A percentile compares a stretch with the other conserved stretches of the same genome.
These are phyloP conservation scores for Catamblyrhynchus diadema DNA, from an alignment of 2,797 vertebrate genomes.

Conservation along the genomic window DNA sequence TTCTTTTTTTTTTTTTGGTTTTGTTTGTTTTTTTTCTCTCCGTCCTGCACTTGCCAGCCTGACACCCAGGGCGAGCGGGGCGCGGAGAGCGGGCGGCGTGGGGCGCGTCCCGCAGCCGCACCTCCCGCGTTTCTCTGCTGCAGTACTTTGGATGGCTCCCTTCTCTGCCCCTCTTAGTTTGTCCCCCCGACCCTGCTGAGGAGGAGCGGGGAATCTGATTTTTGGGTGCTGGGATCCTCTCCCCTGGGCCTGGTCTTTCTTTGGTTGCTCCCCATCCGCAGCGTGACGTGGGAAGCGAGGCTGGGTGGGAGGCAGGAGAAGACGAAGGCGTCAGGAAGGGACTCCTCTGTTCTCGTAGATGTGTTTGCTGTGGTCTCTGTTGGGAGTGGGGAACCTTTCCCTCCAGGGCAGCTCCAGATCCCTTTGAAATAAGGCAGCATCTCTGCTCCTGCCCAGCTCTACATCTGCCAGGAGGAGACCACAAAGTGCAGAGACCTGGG, in stretches of 20 bases:
- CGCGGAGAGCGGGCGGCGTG: not conserved
- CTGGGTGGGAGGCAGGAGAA: not conserved
- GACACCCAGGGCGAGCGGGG: not conserved
- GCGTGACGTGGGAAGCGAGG: not conserved
- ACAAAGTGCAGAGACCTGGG: not conserved
- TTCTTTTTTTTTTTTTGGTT: not conserved
- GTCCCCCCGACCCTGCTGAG: not conserved
- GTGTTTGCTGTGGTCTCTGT: not conserved
- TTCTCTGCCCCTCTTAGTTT: not conserved
- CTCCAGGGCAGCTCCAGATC: slow-evolving; percentile 26
- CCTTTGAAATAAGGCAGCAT: not conserved
- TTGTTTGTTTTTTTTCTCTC: not conserved
- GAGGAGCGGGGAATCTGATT: not conserved
- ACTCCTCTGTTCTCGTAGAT: not conserved
- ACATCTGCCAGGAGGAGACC: not conserved
- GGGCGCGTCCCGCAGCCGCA: fast-evolving
- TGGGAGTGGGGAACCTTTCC: slow-evolving; percentile 22
- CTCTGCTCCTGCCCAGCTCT: not conserved
- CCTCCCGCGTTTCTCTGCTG: not conserved
- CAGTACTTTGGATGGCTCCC: slow-evolving; percentile 5
- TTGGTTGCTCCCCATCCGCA: not conserved
- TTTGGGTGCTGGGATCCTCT: not conserved
- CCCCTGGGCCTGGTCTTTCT: not conserved
- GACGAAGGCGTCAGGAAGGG: not conserved
- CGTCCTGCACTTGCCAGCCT: slow-evolving; percentile 45